Conservation (phyloP, 2,113 vertebrate species). For the Hemicordylus capensis region DNA sequence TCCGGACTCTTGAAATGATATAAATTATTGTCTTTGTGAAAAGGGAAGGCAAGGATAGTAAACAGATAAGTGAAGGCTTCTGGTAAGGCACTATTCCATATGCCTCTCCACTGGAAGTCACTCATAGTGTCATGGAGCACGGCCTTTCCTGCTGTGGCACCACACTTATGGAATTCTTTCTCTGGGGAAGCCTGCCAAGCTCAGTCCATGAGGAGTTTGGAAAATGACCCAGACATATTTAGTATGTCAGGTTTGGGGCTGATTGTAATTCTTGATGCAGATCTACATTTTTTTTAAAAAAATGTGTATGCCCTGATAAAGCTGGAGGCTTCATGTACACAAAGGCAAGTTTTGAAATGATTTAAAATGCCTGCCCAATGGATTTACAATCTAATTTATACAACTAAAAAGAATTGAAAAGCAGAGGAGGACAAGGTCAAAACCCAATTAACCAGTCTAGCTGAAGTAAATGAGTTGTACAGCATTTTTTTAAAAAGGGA, state of each 20-base stretch:
- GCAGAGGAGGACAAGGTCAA: neutral
- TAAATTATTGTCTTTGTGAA: neutral
- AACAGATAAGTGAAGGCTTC: neutral
- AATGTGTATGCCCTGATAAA: neutral
- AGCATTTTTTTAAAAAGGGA: too few relatives aligned
- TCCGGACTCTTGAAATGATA: neutral
- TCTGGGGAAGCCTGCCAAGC: neutral
- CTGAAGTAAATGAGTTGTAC: too few relatives aligned
- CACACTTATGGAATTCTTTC: too few relatives aligned
- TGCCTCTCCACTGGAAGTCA: too few relatives aligned
- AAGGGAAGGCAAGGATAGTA: neutral
- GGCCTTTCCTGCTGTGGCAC: neutral
- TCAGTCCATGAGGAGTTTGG: neutral
- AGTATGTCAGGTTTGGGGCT: too few relatives aligned
- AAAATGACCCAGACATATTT: neutral
- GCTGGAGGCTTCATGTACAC: too few relatives aligned
- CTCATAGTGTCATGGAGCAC: neutral
- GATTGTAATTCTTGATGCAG: neutral
- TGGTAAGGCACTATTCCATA: neutral
- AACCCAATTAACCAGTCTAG: neutral
- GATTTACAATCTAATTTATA: too few relatives aligned
- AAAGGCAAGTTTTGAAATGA: neutral
- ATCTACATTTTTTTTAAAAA: too few relatives aligned
- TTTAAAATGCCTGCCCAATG: neutral
- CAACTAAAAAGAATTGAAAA: too few relatives aligned